Evolutionary conservation across 2,113 vertebrate species (phyloP), one percentile per base, ranked within the genome.

Genomic region (Madoqua kirkii): DNA sequence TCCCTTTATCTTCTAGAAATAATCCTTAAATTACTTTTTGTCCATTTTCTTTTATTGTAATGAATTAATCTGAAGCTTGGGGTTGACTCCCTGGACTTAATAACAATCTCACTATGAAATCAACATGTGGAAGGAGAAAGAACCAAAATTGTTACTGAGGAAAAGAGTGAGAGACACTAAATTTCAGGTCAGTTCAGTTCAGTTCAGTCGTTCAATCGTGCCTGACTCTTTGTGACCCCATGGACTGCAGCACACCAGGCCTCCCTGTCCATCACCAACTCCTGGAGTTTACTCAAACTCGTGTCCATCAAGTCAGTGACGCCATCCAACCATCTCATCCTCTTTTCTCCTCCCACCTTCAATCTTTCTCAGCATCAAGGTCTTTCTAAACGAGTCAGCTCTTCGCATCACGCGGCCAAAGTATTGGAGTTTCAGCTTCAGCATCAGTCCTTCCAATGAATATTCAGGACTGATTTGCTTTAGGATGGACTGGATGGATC

Each of bases 71-170:
- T 54, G 55, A 94, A 83, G 31, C 36, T 33, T 60, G 7, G 43
- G 19, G 50, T 12, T 92, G 33, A 43, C 54, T 94, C 33, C 55
- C 40, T 50, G 57, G 43, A 93, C 43, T 74, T 91, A 93, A 36
- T 71, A 89, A 92, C 31, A 59, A 81, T 54, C 43, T 93, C 86
- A 93, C n/a, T 50, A 78, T 74, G 14, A 96, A 91, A 62, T 8
- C 7, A 95, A 88, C 31, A 45, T 13, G 19, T 27, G 9, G 14
- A 27, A 76, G 78, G 2, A 83, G 7, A 6, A 57, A 78, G 19
- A 94, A 13, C 14, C 17, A 17, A 71, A 92, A 59, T 6, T 52
- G 3, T 78, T 55, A 64, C 40, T 76, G n/a, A 7, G 3, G 19
- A 43, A 48, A 40, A 43, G 7, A 4, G 27, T 31, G 8, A 92